Evolutionary conservation across 2,888 invertebrate genomes (phyloP), one percentile per base, ranked within the genome.

Genomic region (Anarsia innoxiella): DNA sequence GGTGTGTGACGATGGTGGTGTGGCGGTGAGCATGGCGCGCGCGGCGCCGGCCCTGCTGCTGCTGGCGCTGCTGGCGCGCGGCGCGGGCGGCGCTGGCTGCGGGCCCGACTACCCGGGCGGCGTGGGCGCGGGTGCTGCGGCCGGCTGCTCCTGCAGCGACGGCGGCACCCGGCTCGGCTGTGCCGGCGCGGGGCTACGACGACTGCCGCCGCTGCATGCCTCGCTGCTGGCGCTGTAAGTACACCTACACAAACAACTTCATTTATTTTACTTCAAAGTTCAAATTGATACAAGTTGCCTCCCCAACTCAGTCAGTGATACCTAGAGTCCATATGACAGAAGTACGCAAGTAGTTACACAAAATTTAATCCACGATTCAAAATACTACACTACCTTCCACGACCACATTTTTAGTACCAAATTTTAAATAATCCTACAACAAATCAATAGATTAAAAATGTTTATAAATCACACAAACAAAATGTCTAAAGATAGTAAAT

Each of bases 1-100:
- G n/a, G n/a, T n/a, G n/a, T n/a, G 45, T 29, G 36, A 36, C 38
- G 43, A 89, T 15, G 90, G 89, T 63, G 88, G 88, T 46, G 89
- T 89, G 68, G 38, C 45, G 49, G 36, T 45, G 58, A 8, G 10
- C n/a, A 10, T 26, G 26, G 10, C 3, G 26, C 8, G 10, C 11
- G 57, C 64, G 56, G 52, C 52, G 46, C 51, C 28, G 46, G 44
- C 42, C 48, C 39, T 33, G 48, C 41, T 28, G 46, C 39, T 40
- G 53, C 43, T 44, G 53, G 44, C 40, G 48, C 47, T 31, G 40
- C 37, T 42, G 44, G 41, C 44, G 42, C 55, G 61, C 54, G 55
- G 61, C 54, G 53, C 52, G 47, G 50, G 31, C 38, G 46, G 40
- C 44, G 51, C 36, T 37, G 40, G 49, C 43, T n/a, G n/a, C n/a